Evolutionary conservation across 1,140 invertebrate genomes (phyloP).

Genomic region (Cotesia vestalis): DNA sequence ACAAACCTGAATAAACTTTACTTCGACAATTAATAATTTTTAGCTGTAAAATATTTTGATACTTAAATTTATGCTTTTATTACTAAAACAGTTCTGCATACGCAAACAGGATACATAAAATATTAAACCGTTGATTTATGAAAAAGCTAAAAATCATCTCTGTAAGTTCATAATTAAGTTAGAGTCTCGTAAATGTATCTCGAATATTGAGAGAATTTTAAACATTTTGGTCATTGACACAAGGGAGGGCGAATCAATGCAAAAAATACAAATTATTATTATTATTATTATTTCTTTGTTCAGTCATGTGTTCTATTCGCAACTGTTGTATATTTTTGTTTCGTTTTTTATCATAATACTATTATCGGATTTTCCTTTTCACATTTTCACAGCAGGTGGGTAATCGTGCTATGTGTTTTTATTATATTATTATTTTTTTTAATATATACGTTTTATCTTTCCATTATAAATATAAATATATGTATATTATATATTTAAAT

Average conservation of each 20-base stretch:
- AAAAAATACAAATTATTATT: neutral
- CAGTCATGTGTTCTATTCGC: conserved; percentile 4
- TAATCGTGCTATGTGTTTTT: conserved; percentile 17
- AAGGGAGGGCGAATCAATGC: neutral
- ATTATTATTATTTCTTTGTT: neutral
- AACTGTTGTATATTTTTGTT: neutral
- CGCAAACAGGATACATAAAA: no score
- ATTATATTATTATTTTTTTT: conserved; percentile 12
- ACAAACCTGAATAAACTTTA: no score
- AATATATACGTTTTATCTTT: conserved; percentile 42
- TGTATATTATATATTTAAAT: conserved; percentile 34
- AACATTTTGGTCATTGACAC: no score
- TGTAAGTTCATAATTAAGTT: no score
- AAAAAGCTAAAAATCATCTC: no score
- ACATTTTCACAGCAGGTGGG: conserved; percentile 4
- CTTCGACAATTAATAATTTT: no score
- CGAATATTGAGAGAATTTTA: no score
- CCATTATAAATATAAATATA: conserved; percentile 47
- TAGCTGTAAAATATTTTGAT: no score
- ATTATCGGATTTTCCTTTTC: conserved; percentile 21
- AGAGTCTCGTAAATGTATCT: no score
- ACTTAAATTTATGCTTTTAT: no score
- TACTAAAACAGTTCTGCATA: no score
- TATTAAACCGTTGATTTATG: no score
- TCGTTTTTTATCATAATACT: conserved; percentile 8